These are phyloP conservation scores for Selene dorsalis DNA, from an alignment of 2,797 vertebrate species.

Conservation along the genomic window DNA sequence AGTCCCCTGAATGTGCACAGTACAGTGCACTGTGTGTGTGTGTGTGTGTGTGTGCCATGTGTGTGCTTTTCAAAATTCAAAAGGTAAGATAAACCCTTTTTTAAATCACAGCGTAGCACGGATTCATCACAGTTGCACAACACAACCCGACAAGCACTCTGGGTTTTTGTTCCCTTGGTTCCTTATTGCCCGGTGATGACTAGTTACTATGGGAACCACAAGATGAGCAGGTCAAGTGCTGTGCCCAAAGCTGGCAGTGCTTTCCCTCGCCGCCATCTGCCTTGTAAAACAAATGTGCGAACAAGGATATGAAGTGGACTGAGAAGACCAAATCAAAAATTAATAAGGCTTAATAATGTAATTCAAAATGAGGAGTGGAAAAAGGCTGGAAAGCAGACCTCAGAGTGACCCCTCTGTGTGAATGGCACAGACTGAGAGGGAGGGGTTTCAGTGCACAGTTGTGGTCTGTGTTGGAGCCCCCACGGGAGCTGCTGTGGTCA, in stretches of 20 bases:
- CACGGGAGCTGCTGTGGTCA: conserved; percentile 42
- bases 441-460: conserved; percentile 11
- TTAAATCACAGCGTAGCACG: not conserved
- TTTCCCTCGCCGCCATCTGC: conserved; percentile 76
- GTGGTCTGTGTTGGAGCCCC: conserved; percentile 43
- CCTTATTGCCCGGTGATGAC: conserved; percentile 44
- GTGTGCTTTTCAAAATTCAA: not conserved
- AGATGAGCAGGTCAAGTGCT: conserved; percentile 67
- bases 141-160: conserved; percentile 6
- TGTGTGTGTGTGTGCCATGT: too few relatives aligned
- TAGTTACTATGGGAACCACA: conserved; percentile 74
- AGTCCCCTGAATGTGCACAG: too few relatives aligned
- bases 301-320: conserved; percentile 29
- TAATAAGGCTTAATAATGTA: not conserved
- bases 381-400: not conserved
- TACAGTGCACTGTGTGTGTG: too few relatives aligned
- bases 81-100: not conserved
- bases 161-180: conserved; percentile 19
- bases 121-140: not conserved
- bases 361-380: not conserved
- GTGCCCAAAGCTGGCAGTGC: conserved; percentile 65
- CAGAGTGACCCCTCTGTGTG: not conserved
- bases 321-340: not conserved
- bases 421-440: not conserved
- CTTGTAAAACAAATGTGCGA: conserved; percentile 57